A percentile compares a stretch with the other conserved stretches of the same genome.
These are phyloP conservation scores for Sesia bembeciformis DNA, from an alignment of 2,888 invertebrate species.

Conservation along the genomic window DNA sequence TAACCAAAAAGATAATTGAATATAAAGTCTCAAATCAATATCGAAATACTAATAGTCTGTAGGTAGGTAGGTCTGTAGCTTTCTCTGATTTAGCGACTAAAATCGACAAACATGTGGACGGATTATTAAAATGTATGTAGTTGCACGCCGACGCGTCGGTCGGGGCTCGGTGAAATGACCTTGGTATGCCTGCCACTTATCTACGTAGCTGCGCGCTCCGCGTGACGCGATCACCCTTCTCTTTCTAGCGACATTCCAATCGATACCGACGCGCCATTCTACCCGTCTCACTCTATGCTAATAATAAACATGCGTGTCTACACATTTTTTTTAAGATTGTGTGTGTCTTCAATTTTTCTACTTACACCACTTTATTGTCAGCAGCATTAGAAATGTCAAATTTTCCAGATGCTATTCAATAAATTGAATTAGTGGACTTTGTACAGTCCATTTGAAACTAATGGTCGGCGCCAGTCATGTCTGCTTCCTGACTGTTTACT, in stretches of 20 bases:
- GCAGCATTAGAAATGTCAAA: too few species aligned
- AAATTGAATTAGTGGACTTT: too few species aligned
- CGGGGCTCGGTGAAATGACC: slow-evolving; percentile 44
- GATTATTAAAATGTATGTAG: slow-evolving; percentile 17
- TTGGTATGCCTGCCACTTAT: slow-evolving; percentile 43
- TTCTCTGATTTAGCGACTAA: neutral
- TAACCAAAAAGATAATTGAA: too few species aligned
- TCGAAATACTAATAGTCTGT: too few species aligned
- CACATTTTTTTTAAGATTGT: slow-evolving; percentile 3
- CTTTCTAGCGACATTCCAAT: slow-evolving; percentile 33
- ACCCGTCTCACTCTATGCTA: slow-evolving; percentile 44
- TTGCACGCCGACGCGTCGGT: slow-evolving; percentile 1
- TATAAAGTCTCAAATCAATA: too few species aligned
- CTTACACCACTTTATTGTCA: slow-evolving; percentile 25
- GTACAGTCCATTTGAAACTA: too few species aligned
- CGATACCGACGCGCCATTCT: slow-evolving; percentile 32
- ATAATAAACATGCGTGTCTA: slow-evolving; percentile 43
- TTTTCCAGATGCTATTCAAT: too few species aligned
- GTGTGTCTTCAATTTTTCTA: slow-evolving; percentile 40
- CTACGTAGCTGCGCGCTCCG: slow-evolving; percentile 28
- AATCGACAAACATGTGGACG: neutral
- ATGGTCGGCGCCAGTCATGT: too few species aligned
- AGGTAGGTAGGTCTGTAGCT: neutral
- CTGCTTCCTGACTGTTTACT: too few species aligned
- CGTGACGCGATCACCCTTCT: slow-evolving; percentile 27